Conservation (phyloP, 2,797 vertebrate species). For the Danio tinwini region DNA sequence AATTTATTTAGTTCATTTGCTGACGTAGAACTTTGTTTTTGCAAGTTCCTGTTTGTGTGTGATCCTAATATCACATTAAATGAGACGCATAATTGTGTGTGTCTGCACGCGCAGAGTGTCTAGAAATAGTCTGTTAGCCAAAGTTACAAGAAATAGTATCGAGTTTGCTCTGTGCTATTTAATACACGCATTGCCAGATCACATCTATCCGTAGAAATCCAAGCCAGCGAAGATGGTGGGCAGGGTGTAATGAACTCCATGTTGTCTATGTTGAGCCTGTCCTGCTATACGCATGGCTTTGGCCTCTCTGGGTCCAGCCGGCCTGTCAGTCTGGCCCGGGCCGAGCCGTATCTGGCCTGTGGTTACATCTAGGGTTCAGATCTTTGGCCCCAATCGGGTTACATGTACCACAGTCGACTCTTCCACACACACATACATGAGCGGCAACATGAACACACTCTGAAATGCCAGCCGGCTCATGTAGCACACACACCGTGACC, state of each 20-base stretch:
- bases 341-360: constrained; percentile 18
- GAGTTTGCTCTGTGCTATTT: constrained; percentile 34
- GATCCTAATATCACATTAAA: constrained; percentile 8
- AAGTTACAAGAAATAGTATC: constrained; percentile 34
- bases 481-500: constrained; percentile 22
- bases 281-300: not conserved
- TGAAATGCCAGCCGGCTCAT: constrained; percentile 37
- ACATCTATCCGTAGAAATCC: constrained; percentile 47
- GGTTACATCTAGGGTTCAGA: constrained; percentile 37
- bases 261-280: constrained; percentile 36
- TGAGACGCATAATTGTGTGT: not conserved
- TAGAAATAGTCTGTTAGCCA: constrained; percentile 13
- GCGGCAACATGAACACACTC: constrained; percentile 40
- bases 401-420: constrained; percentile 45
- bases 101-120: not conserved
- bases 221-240: constrained; percentile 36
- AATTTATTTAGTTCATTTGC: constrained; percentile 40
- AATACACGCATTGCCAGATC: constrained; percentile 41
- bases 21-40: constrained; percentile 22
- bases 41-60: constrained; percentile 33
- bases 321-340: constrained; percentile 7
- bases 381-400: constrained; percentile 40
- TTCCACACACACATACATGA: constrained; percentile 33
- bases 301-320: not conserved
- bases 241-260: constrained; percentile 38